Percentiles rank a stretch among this genome's conserved stretches.
These are phyloP conservation scores for Myathropa florea DNA, from an alignment of 2,888 invertebrate species.

Conservation along the genomic window DNA sequence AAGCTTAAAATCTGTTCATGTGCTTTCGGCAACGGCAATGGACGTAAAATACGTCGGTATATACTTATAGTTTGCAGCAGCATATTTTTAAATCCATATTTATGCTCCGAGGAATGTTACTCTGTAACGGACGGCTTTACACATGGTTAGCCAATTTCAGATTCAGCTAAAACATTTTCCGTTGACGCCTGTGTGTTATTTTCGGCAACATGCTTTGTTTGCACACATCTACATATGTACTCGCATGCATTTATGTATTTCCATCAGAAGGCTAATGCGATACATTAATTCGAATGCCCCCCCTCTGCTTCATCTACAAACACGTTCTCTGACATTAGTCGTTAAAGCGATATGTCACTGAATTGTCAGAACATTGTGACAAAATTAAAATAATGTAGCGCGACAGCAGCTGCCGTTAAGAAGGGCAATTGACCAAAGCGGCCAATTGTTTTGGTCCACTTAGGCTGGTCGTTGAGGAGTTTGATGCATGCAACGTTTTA, in stretches of 20 bases:
- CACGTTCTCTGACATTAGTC: background rate
- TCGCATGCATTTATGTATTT: background rate
- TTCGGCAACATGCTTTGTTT: background rate
- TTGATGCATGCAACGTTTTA: background rate
- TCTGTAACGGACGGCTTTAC: background rate
- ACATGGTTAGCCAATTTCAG: background rate
- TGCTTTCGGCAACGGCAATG: background rate
- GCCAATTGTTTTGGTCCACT: conserved; percentile 47
- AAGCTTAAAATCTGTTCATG: conserved; percentile 45
- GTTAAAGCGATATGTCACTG: conserved; percentile 11
- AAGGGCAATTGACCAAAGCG: conserved; percentile 37
- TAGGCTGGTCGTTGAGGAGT: background rate
- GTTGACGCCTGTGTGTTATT: background rate
- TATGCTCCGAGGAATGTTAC: background rate
- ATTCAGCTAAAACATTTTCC: background rate
- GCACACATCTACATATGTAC: background rate
- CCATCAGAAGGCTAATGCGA: background rate
- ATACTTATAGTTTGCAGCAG: background rate
- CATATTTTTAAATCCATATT: background rate
- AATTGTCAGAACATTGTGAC: conserved; percentile 38
- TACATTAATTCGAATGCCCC: conserved; percentile 3
- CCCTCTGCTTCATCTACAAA: background rate
- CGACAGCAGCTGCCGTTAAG: conserved; percentile 44
- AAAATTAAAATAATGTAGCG: conserved; percentile 51
- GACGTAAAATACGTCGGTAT: background rate